Conservation (phyloP, 2,888 invertebrate genomes). For the Mesorhabditis sp. region DNA sequence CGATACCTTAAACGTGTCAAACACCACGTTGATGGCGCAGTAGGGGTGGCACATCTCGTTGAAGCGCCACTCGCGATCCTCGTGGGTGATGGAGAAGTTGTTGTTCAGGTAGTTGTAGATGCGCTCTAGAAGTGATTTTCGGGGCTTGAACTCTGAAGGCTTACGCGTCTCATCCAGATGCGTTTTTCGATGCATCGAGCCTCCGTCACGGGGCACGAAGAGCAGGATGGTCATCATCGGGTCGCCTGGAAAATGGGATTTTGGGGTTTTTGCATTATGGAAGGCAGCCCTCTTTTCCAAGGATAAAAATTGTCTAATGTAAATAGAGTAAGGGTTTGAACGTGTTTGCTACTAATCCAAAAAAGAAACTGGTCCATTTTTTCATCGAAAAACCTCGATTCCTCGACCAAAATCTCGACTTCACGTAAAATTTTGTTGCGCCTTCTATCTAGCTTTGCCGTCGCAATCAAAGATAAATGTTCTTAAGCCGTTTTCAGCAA, state of each 20-base stretch:
- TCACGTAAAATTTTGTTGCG: no score
- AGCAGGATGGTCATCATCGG: conserved; percentile 54
- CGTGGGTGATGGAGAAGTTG: conserved; percentile 31
- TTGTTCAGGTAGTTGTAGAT: conserved; percentile 34
- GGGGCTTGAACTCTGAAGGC: neutral
- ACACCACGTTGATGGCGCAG: conserved; percentile 48
- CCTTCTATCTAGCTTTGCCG: no score
- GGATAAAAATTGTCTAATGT: no score
- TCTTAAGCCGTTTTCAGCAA: no score
- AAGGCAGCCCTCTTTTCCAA: no score
- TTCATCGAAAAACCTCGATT: no score
- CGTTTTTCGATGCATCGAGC: conserved; percentile 47
- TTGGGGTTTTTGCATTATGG: no score
- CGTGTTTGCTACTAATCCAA: no score
- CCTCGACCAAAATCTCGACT: no score
- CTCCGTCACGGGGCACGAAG: conserved; percentile 50
- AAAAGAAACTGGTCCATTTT: no score
- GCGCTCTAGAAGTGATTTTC: conserved; percentile 12
- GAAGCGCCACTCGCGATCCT: conserved; percentile 26
- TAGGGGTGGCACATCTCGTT: conserved; percentile 50
- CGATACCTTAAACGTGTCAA: conserved; percentile 48
- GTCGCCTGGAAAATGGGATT: conserved; percentile 41
- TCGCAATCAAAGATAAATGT: no score
- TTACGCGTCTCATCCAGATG: conserved; percentile 43
- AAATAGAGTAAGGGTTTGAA: no score